Base-by-base conservation (phyloP, 2,888 invertebrate species). In the Agrotis exclamationis region DNA sequence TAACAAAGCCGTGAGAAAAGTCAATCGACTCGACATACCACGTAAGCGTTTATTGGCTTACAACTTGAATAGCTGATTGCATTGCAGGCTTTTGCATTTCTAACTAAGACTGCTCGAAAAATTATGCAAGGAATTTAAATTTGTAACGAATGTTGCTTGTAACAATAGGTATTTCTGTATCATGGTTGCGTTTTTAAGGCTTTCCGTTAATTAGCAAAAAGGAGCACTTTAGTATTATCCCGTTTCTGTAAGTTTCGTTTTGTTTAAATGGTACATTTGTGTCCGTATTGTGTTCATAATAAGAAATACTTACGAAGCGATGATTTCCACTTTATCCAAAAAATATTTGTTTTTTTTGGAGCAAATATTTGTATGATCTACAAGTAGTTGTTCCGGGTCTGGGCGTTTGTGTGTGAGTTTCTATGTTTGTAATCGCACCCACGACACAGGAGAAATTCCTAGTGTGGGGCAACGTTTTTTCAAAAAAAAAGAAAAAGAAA, bases 1-100 rank as follows among this genome's bases (percentile, higher is more conserved):
- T 87, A 88, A 85, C 82, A 85, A 71, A 70, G 60, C 50, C 47
- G 47, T 44, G 51, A 54, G 62, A 66, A 75, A 69, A 72, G 48
- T 58, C 56, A 47, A 63, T 77, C 22, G 33, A 13, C 64, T 77
- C 39, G 33, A 18, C 64, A 56, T 66, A 70, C 68, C 45, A 57
- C 54, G 47, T 63, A 22, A 67, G 54, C 74, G 45, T 67, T 81
- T 77, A 68, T 77, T 73, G 44, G 69, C 56, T 60, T 44, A 39
- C 66, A 54, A 70, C 63, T 72, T 51, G 63, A 80, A 70, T 74
- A 48, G 13, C 44, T 73, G n/a, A 78, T 80, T 78, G 64, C 59
- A 56, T 70, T 72, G 47, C 63, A 68, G 33, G 24, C 33, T 66
- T 70, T 65, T 73, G 51, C 62, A 79, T 74, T 58, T 53, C 53